Evolutionary conservation across 2,113 vertebrate species (phyloP), one percentile per base, ranked within the genome.

Genomic region (Chloropsis cyanopogon): DNA sequence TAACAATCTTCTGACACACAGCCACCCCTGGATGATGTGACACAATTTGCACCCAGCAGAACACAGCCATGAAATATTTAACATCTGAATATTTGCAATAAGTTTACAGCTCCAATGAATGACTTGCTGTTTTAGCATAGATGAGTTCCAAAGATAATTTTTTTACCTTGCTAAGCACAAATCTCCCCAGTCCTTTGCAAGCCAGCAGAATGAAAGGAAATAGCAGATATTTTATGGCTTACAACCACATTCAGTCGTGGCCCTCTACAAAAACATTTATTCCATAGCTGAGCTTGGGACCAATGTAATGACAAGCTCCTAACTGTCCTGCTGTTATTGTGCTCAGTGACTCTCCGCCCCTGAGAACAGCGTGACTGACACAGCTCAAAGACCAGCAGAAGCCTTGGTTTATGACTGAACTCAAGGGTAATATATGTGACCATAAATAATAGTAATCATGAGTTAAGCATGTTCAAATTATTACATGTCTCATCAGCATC

Each of bases 121-220:
- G 49, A n/a, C 41, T 47, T 90, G 85, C 54, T 94, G 71, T 3
- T 94, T 83, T 73, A 90, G 75, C 85, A 90, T 0, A 86, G 64
- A 88, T 75, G 47, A 7, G 44, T 56, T 73, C 39, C 71, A 86
- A 82, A 91, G 79, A 88, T 46, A 75, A n/a, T 28, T 87, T 57
- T 93, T 95, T 82, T 50, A 78, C 26, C 64, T 65, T 86, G 41
- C 86, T 94, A 91, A 96, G 90, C 88, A 95, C 64, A 86, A 88
- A 86, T 71, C 56, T 92, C 83, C 25, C 41, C 26, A 25, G 6
- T 44, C 14, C 35, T 68, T 57, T 69, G 72, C 49, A 88, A 86
- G 72, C 16, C 68, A 92, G 72, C 41, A 81, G 60, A 94, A 81
- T 81, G 78, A 93, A 91, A 88, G 59, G 60, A 90, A 93, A 64